Conservation (phyloP, 2,888 invertebrate genomes). For the Acronicta alni region DNA sequence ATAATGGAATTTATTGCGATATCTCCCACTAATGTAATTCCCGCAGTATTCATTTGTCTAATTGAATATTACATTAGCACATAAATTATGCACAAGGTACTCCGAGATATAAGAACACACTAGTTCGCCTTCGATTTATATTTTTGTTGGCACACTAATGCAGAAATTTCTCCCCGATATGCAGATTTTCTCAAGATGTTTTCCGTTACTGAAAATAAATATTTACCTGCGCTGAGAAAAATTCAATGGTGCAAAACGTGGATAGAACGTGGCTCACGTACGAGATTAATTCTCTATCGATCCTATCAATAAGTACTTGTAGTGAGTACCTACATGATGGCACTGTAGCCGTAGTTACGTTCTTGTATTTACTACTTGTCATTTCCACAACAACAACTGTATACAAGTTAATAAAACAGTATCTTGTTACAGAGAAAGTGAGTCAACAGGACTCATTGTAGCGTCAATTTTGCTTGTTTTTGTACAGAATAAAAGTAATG, state of each 20-base stretch:
- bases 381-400: slow-evolving; percentile 43
- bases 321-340: slow-evolving; percentile 35
- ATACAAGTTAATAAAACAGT: slow-evolving; percentile 49
- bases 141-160: slow-evolving; percentile 54
- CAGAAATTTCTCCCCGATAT: slow-evolving; percentile 58
- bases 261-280: slow-evolving; percentile 60
- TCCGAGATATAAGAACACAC: slow-evolving; percentile 34
- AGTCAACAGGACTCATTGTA: slow-evolving; percentile 63
- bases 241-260: slow-evolving; percentile 57
- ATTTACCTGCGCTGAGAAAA: slow-evolving; percentile 60
- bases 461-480: slow-evolving; percentile 69
- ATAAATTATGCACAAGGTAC: slow-evolving; percentile 41
- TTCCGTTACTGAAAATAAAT: slow-evolving; percentile 63
- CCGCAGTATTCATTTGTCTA: slow-evolving; percentile 61
- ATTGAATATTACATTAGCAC: slow-evolving; percentile 60
- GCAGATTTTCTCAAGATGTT: slow-evolving; percentile 59
- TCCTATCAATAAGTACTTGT: slow-evolving; percentile 43
- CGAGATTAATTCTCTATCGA: slow-evolving; percentile 59
- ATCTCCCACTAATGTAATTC: slow-evolving; percentile 59
- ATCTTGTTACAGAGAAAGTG: slow-evolving; percentile 55
- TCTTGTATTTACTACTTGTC: slow-evolving; percentile 28
- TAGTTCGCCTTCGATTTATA: slow-evolving; percentile 37
- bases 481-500: slow-evolving; percentile 78
- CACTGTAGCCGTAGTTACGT: slow-evolving; percentile 6
- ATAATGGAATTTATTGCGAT: slow-evolving; percentile 65